These are phyloP conservation scores for Heteromurus nitidus DNA, from an alignment of 2,888 invertebrate species.

Conservation along the genomic window DNA sequence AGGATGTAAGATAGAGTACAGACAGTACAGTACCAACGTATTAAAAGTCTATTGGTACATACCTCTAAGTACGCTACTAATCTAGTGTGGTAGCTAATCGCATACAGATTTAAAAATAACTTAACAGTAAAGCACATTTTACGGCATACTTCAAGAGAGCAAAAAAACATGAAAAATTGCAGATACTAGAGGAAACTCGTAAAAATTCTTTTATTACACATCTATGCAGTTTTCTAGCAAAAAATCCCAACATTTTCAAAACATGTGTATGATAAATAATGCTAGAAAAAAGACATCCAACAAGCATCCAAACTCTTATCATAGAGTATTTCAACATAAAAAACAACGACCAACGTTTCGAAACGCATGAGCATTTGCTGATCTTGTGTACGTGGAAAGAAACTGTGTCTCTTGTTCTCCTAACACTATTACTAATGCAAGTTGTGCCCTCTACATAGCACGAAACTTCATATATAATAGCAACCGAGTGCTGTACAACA, in stretches of 20 bases:
- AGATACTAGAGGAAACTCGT: constrained; percentile 18
- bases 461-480: constrained; percentile 19
- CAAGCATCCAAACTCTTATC: background rate
- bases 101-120: constrained; percentile 43
- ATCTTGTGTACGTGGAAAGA: constrained; percentile 23
- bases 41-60: too few relatives aligned
- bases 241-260: background rate
- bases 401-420: constrained; percentile 7
- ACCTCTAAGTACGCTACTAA: too few relatives aligned
- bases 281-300: background rate
- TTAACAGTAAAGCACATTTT: constrained; percentile 24
- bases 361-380: constrained; percentile 48
- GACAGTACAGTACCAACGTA: too few relatives aligned
- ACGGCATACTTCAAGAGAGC: constrained; percentile 21
- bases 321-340: constrained; percentile 21
- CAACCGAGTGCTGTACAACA: background rate
- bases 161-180: constrained; percentile 24
- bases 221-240: constrained; percentile 17
- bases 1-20: too few relatives aligned
- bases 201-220: constrained; percentile 36
- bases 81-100: too few relatives aligned
- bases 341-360: constrained; percentile 35
- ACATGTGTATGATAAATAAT: background rate
- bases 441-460: constrained; percentile 9
- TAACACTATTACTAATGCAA: background rate